These are phyloP conservation scores for Scaptomyza reducta DNA, from an alignment of 2,888 invertebrate species.

Conservation along the genomic window DNA sequence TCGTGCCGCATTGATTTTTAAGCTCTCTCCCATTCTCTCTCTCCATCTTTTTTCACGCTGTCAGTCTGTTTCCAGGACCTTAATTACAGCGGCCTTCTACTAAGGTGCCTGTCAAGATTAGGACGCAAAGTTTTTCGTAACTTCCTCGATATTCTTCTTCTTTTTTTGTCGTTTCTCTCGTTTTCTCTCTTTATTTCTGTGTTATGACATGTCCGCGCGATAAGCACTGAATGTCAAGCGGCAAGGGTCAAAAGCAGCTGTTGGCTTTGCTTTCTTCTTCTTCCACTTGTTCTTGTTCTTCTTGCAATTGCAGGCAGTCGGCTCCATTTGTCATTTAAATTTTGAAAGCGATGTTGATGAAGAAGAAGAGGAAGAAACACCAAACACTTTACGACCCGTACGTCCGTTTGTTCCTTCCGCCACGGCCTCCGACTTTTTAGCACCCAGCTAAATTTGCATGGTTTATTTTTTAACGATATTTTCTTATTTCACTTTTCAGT, in stretches of 20 bases:
- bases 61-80: slow-evolving; percentile 31
- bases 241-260: slow-evolving; percentile 66
- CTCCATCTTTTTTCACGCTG: neutral
- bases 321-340: slow-evolving; percentile 73
- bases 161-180: slow-evolving; percentile 10
- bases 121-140: slow-evolving; percentile 52
- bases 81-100: slow-evolving; percentile 58
- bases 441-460: slow-evolving; percentile 49
- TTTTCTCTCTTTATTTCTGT: slow-evolving; percentile 31
- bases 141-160: slow-evolving; percentile 35
- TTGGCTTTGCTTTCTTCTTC: neutral
- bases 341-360: slow-evolving; percentile 50
- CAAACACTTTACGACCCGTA: slow-evolving; percentile 47
- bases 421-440: slow-evolving; percentile 9
- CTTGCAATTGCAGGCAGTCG: slow-evolving; percentile 44
- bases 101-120: slow-evolving; percentile 65
- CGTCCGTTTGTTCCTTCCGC: slow-evolving; percentile 17
- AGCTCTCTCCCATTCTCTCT: slow-evolving; percentile 7
- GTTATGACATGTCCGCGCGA: slow-evolving; percentile 73
- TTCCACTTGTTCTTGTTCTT: neutral
- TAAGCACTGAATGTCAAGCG: slow-evolving; percentile 69
- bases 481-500: slow-evolving; percentile 22
- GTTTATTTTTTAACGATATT: slow-evolving; percentile 25
- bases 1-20: slow-evolving; percentile 71
- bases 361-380: slow-evolving; percentile 33